phyloP scores from a whole-genome alignment of 2,113 vertebrate species.

The Cephalopterus ornatus region DNA sequence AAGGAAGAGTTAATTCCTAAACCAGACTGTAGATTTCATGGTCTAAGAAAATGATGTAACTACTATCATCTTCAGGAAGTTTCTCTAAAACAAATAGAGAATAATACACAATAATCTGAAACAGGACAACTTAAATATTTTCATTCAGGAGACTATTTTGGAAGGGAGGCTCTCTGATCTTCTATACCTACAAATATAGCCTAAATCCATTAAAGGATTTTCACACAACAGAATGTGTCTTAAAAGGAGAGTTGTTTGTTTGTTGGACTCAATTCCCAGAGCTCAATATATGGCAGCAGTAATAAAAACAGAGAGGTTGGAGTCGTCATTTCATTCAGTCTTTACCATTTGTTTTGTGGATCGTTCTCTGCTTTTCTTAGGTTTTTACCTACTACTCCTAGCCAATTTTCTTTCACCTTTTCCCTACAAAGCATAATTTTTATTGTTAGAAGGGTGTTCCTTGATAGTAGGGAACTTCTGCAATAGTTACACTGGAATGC shows the following conservation, averaged over 20 bases:
- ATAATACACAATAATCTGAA: background rate
- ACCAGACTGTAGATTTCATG: background rate
- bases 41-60: background rate
- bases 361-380: background rate
- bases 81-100: background rate
- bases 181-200: background rate
- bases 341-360: background rate
- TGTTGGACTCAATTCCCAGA: background rate
- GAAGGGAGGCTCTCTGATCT: background rate
- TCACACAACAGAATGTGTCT: background rate
- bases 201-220: background rate
- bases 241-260: background rate
- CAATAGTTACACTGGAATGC: background rate
- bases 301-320: background rate
- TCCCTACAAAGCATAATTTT: background rate
- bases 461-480: background rate
- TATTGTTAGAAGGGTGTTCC: background rate
- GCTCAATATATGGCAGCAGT: background rate
- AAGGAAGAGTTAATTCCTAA: constrained; percentile 5
- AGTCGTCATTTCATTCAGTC: background rate
- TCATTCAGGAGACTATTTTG: background rate
- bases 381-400: background rate
- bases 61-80: background rate
- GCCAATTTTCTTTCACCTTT: background rate
- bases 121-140: background rate